These are phyloP conservation scores for Thymelicus acteon DNA, from an alignment of 2,888 invertebrate genomes.

Conservation along the genomic window DNA sequence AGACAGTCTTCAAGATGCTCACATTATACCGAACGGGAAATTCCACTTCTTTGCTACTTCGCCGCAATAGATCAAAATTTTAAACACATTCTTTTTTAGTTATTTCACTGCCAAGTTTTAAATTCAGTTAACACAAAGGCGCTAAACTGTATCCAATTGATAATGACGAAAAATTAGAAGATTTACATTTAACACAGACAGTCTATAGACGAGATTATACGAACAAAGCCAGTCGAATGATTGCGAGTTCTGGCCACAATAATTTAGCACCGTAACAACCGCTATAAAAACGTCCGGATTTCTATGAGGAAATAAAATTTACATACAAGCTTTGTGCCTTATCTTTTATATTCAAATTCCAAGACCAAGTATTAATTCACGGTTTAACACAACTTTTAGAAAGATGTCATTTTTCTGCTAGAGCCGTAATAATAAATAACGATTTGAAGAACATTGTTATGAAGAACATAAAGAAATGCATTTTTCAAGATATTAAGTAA, in stretches of 20 bases:
- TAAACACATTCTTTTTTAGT: no score
- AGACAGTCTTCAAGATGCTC: no score
- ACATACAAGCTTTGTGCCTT: conserved; percentile 38
- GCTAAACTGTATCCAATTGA: neutral
- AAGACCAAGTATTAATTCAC: neutral
- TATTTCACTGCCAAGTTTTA: no score
- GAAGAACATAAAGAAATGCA: no score
- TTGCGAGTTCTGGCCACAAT: conserved; percentile 20
- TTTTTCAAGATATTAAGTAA: no score
- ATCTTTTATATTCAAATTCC: conserved; percentile 6
- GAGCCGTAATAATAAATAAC: neutral
- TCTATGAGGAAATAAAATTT: conserved; percentile 41
- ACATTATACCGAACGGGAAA: no score
- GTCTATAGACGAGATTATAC: neutral
- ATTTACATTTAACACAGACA: neutral
- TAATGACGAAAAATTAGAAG: conserved; percentile 3
- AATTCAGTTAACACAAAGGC: no score
- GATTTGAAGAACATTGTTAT: no score
- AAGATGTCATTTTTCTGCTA: neutral
- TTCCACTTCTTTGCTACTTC: no score
- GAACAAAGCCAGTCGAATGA: conserved; percentile 8
- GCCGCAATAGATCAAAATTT: no score
- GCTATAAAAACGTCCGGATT: conserved; percentile 40
- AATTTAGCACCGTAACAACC: conserved; percentile 39
- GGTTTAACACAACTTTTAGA: neutral